Evolutionary conservation across 2,113 vertebrate genomes (phyloP).

Genomic region (Acanthochromis polyacanthus): DNA sequence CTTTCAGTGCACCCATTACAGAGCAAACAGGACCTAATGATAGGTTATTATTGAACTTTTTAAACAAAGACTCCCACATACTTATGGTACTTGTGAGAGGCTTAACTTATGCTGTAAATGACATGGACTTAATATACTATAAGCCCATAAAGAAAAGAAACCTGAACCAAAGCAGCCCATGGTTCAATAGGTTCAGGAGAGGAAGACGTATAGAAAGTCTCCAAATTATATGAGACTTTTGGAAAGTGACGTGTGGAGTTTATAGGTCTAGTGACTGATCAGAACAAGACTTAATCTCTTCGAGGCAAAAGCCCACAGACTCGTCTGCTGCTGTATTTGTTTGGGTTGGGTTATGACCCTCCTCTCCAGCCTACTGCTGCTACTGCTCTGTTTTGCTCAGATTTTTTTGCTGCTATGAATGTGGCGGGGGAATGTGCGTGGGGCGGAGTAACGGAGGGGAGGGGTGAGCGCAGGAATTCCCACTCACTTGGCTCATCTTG

Average conservation of each 20-base stretch:
- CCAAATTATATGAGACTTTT: too few species aligned
- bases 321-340: conserved; percentile 33
- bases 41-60: too few species aligned
- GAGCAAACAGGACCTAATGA: too few species aligned
- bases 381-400: conserved; percentile 52
- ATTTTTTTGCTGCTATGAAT: conserved; percentile 55
- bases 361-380: conserved; percentile 35
- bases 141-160: too few species aligned
- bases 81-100: too few species aligned
- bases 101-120: too few species aligned
- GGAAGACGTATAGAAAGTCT: too few species aligned
- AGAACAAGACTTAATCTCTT: conserved; percentile 10
- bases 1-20: too few species aligned
- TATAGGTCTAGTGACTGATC: background rate
- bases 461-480: conserved; percentile 62
- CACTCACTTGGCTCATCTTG: conserved; percentile 67
- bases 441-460: conserved; percentile 30
- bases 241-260: background rate
- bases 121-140: too few species aligned
- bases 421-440: conserved; percentile 59
- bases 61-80: too few species aligned
- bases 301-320: background rate
- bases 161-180: too few species aligned
- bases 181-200: too few species aligned
- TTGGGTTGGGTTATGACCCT: conserved; percentile 49